Conservation (phyloP, 2,888 invertebrate genomes). For the Philereme transversata region DNA sequence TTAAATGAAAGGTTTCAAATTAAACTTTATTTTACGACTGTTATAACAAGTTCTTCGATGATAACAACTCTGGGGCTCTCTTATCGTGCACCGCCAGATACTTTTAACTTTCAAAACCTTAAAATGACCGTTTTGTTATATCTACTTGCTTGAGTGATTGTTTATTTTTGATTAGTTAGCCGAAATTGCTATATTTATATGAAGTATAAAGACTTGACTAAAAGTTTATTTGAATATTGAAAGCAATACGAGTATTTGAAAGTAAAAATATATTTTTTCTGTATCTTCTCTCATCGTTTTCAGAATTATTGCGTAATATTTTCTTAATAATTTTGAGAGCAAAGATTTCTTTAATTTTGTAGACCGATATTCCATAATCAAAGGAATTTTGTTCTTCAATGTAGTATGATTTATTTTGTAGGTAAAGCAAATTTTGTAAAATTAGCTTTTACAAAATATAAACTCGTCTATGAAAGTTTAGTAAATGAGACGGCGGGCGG, state of each 20-base stretch:
- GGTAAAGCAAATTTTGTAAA: slow-evolving; percentile 4
- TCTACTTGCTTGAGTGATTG: slow-evolving; percentile 22
- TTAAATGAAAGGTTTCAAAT: slow-evolving; percentile 59
- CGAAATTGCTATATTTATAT: neutral
- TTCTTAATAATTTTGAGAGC: neutral
- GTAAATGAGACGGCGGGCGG: slow-evolving; percentile 47
- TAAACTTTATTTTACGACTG: slow-evolving; percentile 67
- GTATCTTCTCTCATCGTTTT: neutral
- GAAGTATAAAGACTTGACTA: too few relatives aligned
- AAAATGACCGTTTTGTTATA: slow-evolving; percentile 29
- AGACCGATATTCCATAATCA: neutral
- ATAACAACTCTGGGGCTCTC: slow-evolving; percentile 65
- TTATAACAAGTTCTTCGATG: slow-evolving; percentile 68
- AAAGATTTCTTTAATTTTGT: neutral
- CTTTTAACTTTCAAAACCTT: slow-evolving; percentile 40
- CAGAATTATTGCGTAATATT: neutral
- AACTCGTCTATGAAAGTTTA: slow-evolving; percentile 40
- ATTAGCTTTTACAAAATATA: slow-evolving; percentile 26
- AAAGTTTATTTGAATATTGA: too few relatives aligned
- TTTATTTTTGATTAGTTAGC: slow-evolving; percentile 12
- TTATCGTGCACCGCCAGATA: slow-evolving; percentile 62
- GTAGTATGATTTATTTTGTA: neutral
- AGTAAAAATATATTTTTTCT: neutral
- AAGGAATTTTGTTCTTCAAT: neutral
- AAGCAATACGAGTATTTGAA: too few relatives aligned